These are phyloP conservation scores for Trachelus troglodyta DNA, from an alignment of 2,888 invertebrate species.

Conservation along the genomic window DNA sequence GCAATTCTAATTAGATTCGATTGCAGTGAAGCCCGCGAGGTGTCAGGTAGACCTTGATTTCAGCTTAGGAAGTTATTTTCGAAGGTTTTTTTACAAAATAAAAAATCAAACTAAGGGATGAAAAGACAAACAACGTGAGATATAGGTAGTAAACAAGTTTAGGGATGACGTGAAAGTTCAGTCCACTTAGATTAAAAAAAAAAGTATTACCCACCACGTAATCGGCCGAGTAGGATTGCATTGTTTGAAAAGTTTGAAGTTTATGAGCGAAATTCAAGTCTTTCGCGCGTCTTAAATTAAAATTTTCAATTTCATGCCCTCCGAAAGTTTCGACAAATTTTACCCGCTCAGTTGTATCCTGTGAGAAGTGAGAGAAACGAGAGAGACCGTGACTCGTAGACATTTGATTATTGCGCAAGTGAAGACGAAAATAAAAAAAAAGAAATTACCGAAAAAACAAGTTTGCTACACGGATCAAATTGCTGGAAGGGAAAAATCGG, in stretches of 20 bases:
- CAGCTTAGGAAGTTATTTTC: not conserved
- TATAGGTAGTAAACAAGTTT: not conserved
- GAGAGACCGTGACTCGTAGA: not conserved
- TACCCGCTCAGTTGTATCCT: not conserved
- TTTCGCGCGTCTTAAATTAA: constrained; percentile 41
- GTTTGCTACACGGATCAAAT: not conserved
- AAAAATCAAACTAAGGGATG: no score
- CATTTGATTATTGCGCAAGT: not conserved
- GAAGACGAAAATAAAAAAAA: not conserved
- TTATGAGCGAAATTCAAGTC: not conserved
- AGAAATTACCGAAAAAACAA: not conserved
- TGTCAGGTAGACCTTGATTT: constrained; percentile 34
- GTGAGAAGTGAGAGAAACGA: not conserved
- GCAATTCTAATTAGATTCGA: constrained; percentile 32
- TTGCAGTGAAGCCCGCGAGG: constrained; percentile 37
- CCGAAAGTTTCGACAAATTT: not conserved
- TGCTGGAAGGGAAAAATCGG: not conserved
- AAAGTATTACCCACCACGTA: not conserved
- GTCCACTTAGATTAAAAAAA: not conserved
- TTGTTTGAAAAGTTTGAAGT: constrained; percentile 37
- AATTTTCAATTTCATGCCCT: constrained; percentile 41
- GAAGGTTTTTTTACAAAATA: no score
- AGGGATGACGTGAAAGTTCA: not conserved
- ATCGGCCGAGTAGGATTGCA: constrained; percentile 10
- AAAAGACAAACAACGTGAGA: no score